Percentiles rank a stretch among this genome's conserved stretches.
Conservation (phyloP, 2,113 vertebrate genomes). For the Caranx melampygus region DNA sequence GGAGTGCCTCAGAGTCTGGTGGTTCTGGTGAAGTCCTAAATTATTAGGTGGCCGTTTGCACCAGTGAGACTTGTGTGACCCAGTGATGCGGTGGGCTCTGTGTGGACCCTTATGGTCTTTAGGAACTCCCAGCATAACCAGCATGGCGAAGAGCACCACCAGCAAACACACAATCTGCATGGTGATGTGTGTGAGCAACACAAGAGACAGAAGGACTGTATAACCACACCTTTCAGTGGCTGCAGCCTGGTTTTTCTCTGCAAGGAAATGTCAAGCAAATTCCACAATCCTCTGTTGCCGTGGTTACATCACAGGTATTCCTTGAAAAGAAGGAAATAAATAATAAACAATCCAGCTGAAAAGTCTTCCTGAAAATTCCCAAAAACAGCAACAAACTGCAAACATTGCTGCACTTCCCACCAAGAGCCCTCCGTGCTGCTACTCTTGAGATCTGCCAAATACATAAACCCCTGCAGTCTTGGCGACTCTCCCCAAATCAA, state of each 20-base stretch:
- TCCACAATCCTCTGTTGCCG: neutral
- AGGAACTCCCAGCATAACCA: slow-evolving; percentile 73
- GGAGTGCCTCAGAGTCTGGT: slow-evolving; percentile 45
- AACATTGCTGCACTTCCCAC: slow-evolving; percentile 45
- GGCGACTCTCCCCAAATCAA: slow-evolving; percentile 62
- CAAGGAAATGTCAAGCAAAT: slow-evolving; percentile 4
- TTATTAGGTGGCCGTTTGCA: slow-evolving; percentile 64
- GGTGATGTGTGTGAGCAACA: neutral
- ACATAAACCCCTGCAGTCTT: slow-evolving; percentile 63
- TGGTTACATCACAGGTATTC: slow-evolving; percentile 6
- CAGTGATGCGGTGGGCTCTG: slow-evolving; percentile 27
- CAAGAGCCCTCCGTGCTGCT: slow-evolving; percentile 51
- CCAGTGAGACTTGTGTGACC: slow-evolving; percentile 48
- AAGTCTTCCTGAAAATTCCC: slow-evolving; percentile 13
- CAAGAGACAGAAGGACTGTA: neutral
- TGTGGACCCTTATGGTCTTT: slow-evolving; percentile 61
- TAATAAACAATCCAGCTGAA: slow-evolving; percentile 35
- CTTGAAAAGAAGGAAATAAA: slow-evolving; percentile 36
- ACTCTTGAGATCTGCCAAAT: slow-evolving; percentile 51
- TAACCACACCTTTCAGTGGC: slow-evolving; percentile 7
- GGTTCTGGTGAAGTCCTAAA: slow-evolving; percentile 46
- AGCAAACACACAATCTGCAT: slow-evolving; percentile 69
- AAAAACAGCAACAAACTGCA: slow-evolving; percentile 29
- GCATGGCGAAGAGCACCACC: slow-evolving; percentile 67
- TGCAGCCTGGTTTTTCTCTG: neutral